Evolutionary conservation across 1,140 invertebrate species (phyloP).

Genomic region (Theocolax elegans): DNA sequence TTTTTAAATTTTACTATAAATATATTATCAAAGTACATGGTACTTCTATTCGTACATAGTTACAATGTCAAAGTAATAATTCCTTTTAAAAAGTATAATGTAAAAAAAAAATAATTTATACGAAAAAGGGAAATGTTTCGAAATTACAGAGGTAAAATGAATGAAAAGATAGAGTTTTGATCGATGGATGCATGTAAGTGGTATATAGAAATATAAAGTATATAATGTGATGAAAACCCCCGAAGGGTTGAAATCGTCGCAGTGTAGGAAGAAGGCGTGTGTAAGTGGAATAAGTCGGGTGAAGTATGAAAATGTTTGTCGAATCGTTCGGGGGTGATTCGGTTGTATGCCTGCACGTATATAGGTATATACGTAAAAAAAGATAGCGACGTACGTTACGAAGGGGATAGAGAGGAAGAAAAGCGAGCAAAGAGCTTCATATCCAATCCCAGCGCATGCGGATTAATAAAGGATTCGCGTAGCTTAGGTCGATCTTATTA

Average conservation of each 20-base stretch:
- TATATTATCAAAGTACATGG: too few relatives aligned
- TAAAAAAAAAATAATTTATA: too few relatives aligned
- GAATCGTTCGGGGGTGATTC: conserved; percentile 5
- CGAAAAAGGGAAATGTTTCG: too few relatives aligned
- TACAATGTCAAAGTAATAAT: too few relatives aligned
- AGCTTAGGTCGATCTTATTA: conserved; percentile 64
- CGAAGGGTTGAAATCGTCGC: conserved; percentile 37
- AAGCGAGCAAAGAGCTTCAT: conserved; percentile 50
- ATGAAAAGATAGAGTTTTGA: not conserved
- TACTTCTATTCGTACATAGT: too few relatives aligned
- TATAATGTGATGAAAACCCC: conserved; percentile 22
- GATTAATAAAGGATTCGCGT: conserved; percentile 65
- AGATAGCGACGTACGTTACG: conserved; percentile 18
- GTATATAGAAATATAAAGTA: not conserved
- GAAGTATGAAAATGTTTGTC: conserved; percentile 10
- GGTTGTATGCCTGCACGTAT: not conserved
- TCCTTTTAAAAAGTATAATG: too few relatives aligned
- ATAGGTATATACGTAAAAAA: not conserved
- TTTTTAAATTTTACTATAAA: too few relatives aligned
- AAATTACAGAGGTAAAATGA: too few relatives aligned
- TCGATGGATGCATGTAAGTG: not conserved
- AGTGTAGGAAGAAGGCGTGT: not conserved
- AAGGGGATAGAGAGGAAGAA: conserved; percentile 38
- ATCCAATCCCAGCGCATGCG: conserved; percentile 61
- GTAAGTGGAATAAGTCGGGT: not conserved